Evolutionary conservation across 2,888 invertebrate genomes (phyloP), one percentile per base, ranked within the genome.

Genomic region (Coleophora flavipennella): DNA sequence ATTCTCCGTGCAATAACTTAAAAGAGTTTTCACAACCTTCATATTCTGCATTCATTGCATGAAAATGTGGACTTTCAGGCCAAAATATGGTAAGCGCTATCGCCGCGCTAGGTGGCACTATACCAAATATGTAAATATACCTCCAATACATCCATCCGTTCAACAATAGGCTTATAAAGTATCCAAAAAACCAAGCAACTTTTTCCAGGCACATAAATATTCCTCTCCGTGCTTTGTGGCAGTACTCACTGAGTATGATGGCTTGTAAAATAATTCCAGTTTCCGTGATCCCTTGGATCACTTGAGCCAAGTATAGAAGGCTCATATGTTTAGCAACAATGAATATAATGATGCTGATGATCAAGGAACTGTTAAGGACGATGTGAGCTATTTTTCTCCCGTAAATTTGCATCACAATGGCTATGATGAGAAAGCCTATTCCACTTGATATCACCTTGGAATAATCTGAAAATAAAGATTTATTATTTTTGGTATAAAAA

Each of bases 61-160:
- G 49, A 39, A 46, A 60, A 0, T 60, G 53, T 1, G 69, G 71
- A 28, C 68, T 71, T 39, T 71, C 71, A 0, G 59, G 57, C 61
- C 67, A 70, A n/a, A 57, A 52, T 1, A 51, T 39, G 0, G 62
- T 56, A 11, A 62, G 7, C 0, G 62, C 11, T 1, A 57, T 36
- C 1, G 57, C 38, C 1, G 51, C 1, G 1, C 47, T 14, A 9
- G 50, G 38, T 0, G 50, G 39, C 0, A 52, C 12, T 6, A 53
- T 44, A 2, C 57, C 44, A 25, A 60, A 41, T 1, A 40, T 35
- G 3, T 59, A 50, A 13, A 68, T 56, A 41, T 63, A 53, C 42
- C 62, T 60, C 69, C 68, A 72, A 9, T 47, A 40, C 45, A 54
- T 57, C 31, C 48, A 42, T 2, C 62, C 38, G 0, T 55, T 47